A percentile compares a stretch with the other conserved stretches of the same genome.
Evolutionary conservation across 2,113 vertebrate species (phyloP).

Genomic region (Hemiprocne comata): DNA sequence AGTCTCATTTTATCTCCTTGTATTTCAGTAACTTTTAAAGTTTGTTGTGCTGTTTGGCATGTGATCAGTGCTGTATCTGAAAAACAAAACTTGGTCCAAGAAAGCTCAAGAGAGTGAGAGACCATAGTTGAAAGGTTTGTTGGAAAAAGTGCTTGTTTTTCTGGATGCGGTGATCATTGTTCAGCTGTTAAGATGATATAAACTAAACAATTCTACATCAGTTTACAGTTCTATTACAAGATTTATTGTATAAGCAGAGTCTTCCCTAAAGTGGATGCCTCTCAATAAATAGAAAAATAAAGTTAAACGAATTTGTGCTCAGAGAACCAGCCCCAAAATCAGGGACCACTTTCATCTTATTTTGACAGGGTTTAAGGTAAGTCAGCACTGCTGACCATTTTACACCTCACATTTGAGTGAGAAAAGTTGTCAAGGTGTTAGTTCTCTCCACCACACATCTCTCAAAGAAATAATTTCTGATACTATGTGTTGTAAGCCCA

Average conservation of each 20-base stretch:
- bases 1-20: neutral
- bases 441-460: neutral
- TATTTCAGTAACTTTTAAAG: neutral
- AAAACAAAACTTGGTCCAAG: neutral
- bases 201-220: neutral
- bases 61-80: neutral
- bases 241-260: neutral
- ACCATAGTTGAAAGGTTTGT: neutral
- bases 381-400: neutral
- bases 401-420: neutral
- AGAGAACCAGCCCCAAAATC: neutral
- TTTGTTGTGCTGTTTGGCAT: neutral
- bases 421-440: neutral
- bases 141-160: neutral
- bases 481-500: neutral
- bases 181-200: neutral
- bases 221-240: neutral
- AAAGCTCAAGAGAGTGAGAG: neutral
- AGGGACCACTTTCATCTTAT: neutral
- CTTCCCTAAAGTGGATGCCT: neutral
- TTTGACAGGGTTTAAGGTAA: neutral
- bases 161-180: neutral
- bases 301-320: neutral
- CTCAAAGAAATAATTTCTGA: neutral
- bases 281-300: neutral